Evolutionary conservation across 2,888 invertebrate species (phyloP), one percentile per base, ranked within the genome.

Genomic region (Zhengitettix transpicula): DNA sequence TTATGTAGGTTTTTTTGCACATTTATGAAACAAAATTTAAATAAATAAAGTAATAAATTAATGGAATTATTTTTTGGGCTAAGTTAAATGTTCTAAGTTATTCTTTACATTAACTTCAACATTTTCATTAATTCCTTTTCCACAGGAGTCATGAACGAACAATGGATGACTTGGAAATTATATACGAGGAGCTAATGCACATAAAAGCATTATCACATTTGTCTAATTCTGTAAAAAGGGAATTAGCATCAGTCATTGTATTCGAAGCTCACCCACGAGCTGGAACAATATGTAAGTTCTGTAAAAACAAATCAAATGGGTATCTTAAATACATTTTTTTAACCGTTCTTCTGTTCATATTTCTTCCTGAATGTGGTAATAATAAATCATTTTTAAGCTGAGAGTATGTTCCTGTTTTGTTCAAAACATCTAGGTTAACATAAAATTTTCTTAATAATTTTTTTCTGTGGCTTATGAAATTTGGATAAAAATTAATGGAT

Each of bases 171-270:
- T 73, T 89, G 69, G 88, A 89, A 72, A 79, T 84, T 64, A 88
- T 90, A 64, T 89, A 87, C 70, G 89, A 89, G 68, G 89, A 90
- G 69, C 75, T 91, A 58, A 76, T 88, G 64, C 87, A 88, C 70
- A 87, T 90, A 67, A 84, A 87, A 67, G 88, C 89, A 15, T 75
- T 90, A 62, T 82, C 87, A 9, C 88, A 90, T 73, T 76, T 90
- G 60, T 86, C 87, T 62, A 87, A 86, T 67, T 85, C 87, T 68
- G 86, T 90, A 63, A 89, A 88, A 72, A 76, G 86, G 62, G 89
- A 90, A 73, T 73, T 90, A 65, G 85, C 89, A 53, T 80, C 83
- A 61, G 87, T 88, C 59, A 81, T 90, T 63, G 81, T 87, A 67
- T 88, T 88, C 71, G 89, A 90, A 73, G 82, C 87, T 52, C 87